phyloP scores from a whole-genome alignment of 92 coral and sea anemone species.

The Blastomussa wellsi region DNA sequence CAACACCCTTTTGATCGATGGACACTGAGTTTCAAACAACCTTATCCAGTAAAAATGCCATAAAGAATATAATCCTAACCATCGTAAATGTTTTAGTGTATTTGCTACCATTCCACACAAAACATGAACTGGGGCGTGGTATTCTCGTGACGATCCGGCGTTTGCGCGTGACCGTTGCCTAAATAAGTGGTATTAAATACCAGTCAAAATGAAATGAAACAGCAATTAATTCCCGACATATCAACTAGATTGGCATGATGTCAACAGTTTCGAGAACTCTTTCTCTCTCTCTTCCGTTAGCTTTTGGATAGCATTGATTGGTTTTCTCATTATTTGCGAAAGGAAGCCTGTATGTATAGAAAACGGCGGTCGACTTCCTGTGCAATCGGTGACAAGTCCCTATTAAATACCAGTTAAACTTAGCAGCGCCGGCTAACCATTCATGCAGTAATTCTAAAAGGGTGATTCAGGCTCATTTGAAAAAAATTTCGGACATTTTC shows the following conservation, averaged over 20 bases:
- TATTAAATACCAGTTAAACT: no score
- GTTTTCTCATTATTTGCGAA: neutral
- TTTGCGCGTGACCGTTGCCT: neutral
- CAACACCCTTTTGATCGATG: no score
- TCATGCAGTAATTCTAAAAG: no score
- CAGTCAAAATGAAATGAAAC: constrained; percentile 6
- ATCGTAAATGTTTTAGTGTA: no score
- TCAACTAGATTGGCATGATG: neutral
- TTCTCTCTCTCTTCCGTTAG: neutral
- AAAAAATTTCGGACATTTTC: no score
- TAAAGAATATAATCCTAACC: no score
- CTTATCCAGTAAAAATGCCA: no score
- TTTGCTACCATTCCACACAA: no score
- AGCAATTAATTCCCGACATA: neutral
- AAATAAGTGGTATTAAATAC: neutral
- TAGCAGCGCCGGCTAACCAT: no score
- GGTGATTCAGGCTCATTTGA: no score
- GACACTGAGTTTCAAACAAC: no score
- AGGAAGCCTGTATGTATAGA: neutral
- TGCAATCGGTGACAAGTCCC: no score
- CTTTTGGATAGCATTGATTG: neutral
- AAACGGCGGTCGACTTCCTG: neutral
- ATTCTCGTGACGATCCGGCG: neutral
- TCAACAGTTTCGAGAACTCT: neutral
- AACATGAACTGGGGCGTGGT: neutral